Percentiles rank a stretch among this genome's conserved stretches.
Conservation (phyloP, 1,140 invertebrate species). For the Nomia melanderi region DNA sequence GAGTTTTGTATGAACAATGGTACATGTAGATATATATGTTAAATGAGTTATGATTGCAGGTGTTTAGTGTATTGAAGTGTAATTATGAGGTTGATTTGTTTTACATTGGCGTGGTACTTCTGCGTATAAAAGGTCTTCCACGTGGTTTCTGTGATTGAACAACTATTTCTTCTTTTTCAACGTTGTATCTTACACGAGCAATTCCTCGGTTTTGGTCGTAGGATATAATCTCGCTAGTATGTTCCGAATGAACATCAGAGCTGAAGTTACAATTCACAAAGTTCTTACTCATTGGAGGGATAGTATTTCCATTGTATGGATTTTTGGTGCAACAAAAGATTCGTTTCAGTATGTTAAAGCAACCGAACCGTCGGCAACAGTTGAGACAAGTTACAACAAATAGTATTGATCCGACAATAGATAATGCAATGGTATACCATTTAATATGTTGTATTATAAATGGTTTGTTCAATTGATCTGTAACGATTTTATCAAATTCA, state of each 20-base stretch:
- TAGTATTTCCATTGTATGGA: background rate
- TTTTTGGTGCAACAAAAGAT: background rate
- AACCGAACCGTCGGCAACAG: background rate
- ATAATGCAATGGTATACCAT: background rate
- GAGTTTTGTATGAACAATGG: no score
- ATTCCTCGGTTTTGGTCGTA: background rate
- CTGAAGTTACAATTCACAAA: background rate
- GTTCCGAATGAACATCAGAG: background rate
- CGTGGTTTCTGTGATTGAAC: background rate
- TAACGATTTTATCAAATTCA: constrained; percentile 4
- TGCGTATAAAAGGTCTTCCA: background rate
- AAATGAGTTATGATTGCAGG: no score
- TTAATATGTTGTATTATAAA: background rate
- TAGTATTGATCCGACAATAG: background rate
- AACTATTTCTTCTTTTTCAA: background rate
- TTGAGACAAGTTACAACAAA: background rate
- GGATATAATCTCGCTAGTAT: background rate
- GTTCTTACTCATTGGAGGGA: background rate
- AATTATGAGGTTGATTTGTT: no score
- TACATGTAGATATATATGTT: no score
- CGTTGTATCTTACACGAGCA: no score
- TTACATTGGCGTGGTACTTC: background rate
- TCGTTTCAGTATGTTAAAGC: background rate
- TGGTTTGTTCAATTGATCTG: background rate
- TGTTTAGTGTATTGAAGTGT: no score